Percentiles rank a stretch among this genome's conserved stretches.
phyloP scores from a whole-genome alignment of 2,797 vertebrate genomes.

The Botia kubotai region DNA sequence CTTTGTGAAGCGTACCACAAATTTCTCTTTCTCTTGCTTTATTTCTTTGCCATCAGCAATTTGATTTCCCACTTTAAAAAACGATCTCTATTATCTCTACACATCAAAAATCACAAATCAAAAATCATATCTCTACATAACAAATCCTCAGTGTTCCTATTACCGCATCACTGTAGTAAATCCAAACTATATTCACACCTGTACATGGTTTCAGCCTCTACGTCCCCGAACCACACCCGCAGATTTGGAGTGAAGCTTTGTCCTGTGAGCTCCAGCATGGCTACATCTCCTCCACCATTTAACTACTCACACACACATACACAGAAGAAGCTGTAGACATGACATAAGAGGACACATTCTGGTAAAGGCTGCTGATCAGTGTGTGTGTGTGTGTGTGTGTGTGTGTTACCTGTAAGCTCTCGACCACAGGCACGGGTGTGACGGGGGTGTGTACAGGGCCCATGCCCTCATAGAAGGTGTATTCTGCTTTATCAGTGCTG shows the following conservation, averaged over 20 bases:
- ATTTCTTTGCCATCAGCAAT: neutral
- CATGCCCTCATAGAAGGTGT: conserved; percentile 99
- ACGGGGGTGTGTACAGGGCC: conserved; percentile 95
- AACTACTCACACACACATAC: conserved; percentile 75
- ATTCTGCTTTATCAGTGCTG: conserved; percentile 98
- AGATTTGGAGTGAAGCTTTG: conserved; percentile 99
- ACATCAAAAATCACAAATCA: no score
- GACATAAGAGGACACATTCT: conserved; percentile 93
- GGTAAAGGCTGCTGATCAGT: conserved; percentile 77
- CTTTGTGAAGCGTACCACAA: neutral
- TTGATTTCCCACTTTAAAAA: neutral
- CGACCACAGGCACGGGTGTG: conserved; percentile 98
- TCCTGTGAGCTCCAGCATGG: conserved; percentile 99
- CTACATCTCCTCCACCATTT: conserved; percentile 96
- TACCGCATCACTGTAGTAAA: neutral
- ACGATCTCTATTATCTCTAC: no score
- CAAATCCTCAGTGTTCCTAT: neutral
- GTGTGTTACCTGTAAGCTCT: conserved; percentile 92
- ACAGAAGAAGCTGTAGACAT: conserved; percentile 88
- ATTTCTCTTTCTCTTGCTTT: no score
- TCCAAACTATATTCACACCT: conserved; percentile 76
- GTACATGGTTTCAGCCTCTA: conserved; percentile 99
- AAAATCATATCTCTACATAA: no score
- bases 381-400: conserved; percentile 24
- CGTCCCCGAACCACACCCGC: conserved; percentile 98